Evolutionary conservation across 2,888 invertebrate species (phyloP), one percentile per base, ranked within the genome.

Genomic region (Cantharis rufa): DNA sequence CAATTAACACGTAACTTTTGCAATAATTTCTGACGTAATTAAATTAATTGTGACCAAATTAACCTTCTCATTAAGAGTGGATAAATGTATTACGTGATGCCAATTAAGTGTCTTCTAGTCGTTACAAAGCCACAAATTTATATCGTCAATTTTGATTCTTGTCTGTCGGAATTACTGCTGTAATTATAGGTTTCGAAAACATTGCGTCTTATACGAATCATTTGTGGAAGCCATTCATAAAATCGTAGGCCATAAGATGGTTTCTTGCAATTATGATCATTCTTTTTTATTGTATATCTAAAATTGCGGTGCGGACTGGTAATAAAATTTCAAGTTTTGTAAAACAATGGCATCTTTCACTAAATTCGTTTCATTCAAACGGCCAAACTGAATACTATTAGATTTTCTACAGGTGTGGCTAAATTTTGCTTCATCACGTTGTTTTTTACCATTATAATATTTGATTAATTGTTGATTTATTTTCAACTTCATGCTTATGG

Each of bases 181-280:
- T 86, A 86, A 86, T 86, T 82, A 86, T 81, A 84, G 85, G 86
- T 86, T 85, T 82, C 80, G 77, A 74, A 80, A 82, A 80, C 80
- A 78, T 81, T 80, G 79, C 79, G 80, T 71, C 28, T 62, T 74
- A 48, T 80, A 81, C 81, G 77, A 72, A 69, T 76, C 80, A 80
- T 74, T 75, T 80, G 77, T 71, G 72, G 32, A 80, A 82, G 80
- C 82, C 84, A 84, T 85, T 84, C 83, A 83, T 79, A 84, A 83
- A 82, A 83, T 82, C 78, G 77, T 76, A 77, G 72, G 75, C 78
- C 69, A 71, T 75, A 79, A 79, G 72, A 82, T 76, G 72, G 75
- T 74, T 73, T 74, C 74, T 80, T 80, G 82, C 84, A 83, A 85
- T 86, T 86, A 86, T 85, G 82, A 83, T 84, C 83, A 85, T 85